These are phyloP conservation scores for Phrixothrix hirtus DNA, from an alignment of 2,888 invertebrate species.

Conservation along the genomic window DNA sequence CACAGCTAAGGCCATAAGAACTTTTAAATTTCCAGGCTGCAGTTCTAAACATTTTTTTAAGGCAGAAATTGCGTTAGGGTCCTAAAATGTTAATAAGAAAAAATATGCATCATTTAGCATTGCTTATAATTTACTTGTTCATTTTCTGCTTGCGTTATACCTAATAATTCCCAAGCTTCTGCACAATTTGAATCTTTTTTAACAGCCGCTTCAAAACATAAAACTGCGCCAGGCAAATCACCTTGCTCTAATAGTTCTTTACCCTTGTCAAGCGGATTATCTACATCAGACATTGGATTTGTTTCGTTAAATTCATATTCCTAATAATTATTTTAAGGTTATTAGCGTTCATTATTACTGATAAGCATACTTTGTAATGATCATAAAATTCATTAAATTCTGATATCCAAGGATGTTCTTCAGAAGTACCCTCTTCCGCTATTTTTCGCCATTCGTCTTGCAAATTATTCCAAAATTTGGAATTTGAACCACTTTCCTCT, in stretches of 20 bases:
- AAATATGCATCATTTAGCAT: no score
- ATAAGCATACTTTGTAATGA: conserved; percentile 60
- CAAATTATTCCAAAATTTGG: conserved; percentile 65
- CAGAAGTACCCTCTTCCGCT: conserved; percentile 68
- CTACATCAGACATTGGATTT: conserved; percentile 80
- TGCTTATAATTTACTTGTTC: conserved; percentile 69
- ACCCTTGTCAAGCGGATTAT: conserved; percentile 83
- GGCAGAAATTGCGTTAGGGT: conserved; percentile 90
- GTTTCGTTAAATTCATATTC: conserved; percentile 81
- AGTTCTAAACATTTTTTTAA: conserved; percentile 81
- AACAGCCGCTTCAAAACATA: conserved; percentile 95
- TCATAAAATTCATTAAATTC: conserved; percentile 67
- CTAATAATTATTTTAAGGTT: conserved; percentile 32
- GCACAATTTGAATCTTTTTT: conserved; percentile 77
- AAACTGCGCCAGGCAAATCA: conserved; percentile 92
- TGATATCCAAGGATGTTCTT: conserved; percentile 73
- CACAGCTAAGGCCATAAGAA: conserved; percentile 88
- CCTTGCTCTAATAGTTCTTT: conserved; percentile 80
- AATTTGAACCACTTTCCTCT: conserved; percentile 61
- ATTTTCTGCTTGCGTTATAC: conserved; percentile 95
- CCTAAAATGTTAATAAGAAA: no score
- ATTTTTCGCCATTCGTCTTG: conserved; percentile 81
- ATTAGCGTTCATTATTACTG: background rate
- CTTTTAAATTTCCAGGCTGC: conserved; percentile 78
- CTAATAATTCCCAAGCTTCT: conserved; percentile 86